Conservation (phyloP, 2,888 invertebrate species). For the Dicyrtoma fusca region DNA sequence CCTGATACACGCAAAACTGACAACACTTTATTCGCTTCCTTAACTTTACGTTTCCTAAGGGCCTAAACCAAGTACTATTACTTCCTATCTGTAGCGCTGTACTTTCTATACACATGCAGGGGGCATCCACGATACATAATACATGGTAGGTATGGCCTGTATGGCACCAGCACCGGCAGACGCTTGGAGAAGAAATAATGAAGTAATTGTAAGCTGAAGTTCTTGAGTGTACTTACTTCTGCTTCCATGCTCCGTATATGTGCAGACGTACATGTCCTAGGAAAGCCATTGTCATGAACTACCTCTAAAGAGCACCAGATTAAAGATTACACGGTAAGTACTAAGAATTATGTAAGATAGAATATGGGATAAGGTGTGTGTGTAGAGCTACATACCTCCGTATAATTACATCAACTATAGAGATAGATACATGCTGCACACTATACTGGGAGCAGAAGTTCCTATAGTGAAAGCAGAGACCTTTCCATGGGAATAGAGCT, state of each 20-base stretch:
- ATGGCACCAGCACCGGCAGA: no score
- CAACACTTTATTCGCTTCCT: neutral
- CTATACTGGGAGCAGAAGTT: neutral
- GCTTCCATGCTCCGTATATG: neutral
- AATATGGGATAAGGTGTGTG: neutral
- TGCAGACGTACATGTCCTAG: neutral
- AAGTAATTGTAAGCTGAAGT: neutral
- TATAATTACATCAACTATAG: neutral
- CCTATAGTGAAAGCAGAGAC: neutral
- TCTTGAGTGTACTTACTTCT: neutral
- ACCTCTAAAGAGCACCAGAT: neutral
- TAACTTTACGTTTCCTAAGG: no score
- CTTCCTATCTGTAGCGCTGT: no score
- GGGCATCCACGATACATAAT: no score
- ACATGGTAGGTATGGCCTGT: no score
- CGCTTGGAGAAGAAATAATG: conserved; percentile 5
- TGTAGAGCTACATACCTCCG: neutral
- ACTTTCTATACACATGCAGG: no score
- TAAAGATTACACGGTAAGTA: conserved; percentile 4
- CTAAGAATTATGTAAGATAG: conserved; percentile 4
- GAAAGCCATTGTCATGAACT: neutral
- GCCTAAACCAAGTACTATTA: no score
- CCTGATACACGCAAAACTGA: conserved; percentile 6
- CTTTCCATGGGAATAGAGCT: no score
- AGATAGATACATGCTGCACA: no score